Percentiles rank a stretch among this genome's conserved stretches.
phyloP scores from a whole-genome alignment of 2,888 invertebrate genomes.

The Proisotoma minuta region DNA sequence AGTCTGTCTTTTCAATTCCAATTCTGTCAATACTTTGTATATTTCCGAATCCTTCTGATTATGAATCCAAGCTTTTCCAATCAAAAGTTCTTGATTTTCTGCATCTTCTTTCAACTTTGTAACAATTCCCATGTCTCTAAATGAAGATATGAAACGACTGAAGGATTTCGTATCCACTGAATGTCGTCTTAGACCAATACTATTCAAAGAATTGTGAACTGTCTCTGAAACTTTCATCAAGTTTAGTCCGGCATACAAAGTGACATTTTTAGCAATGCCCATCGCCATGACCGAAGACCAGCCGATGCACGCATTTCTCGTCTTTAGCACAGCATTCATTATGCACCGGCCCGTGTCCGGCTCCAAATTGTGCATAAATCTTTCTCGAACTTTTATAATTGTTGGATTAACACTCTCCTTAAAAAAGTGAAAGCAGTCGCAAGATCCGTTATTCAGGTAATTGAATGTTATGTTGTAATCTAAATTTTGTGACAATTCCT shows the following conservation, averaged over 20 bases:
- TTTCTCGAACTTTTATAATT: constrained; percentile 18
- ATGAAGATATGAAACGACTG: constrained; percentile 19
- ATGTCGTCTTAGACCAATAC: constrained; percentile 31
- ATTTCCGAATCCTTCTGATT: constrained; percentile 14
- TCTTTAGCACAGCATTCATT: constrained; percentile 18
- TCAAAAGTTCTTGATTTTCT: constrained; percentile 15
- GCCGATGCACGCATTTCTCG: constrained; percentile 28
- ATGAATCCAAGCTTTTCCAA: constrained; percentile 21
- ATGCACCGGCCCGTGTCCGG: constrained; percentile 30
- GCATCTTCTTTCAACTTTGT: constrained; percentile 22
- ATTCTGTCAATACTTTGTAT: constrained; percentile 16
- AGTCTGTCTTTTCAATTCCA: constrained; percentile 19
- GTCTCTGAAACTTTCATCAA: constrained; percentile 22
- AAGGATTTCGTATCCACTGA: constrained; percentile 29
- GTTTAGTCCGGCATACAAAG: constrained; percentile 22
- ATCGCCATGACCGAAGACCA: constrained; percentile 33
- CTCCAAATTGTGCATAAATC: constrained; percentile 29
- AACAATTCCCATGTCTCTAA: constrained; percentile 34
- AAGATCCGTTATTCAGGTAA: constrained; percentile 30
- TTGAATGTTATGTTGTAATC: constrained; percentile 37
- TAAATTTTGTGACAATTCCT: constrained; percentile 11
- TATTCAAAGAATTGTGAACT: constrained; percentile 29
- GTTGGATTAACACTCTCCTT: constrained; percentile 22
- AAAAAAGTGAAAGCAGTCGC: constrained; percentile 33
- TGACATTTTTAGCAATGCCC: constrained; percentile 29